Percentiles rank a stretch among this genome's conserved stretches.
These are phyloP conservation scores for Drosophila jambulina DNA, from an alignment of 1,140 invertebrate genomes.

Conservation along the genomic window DNA sequence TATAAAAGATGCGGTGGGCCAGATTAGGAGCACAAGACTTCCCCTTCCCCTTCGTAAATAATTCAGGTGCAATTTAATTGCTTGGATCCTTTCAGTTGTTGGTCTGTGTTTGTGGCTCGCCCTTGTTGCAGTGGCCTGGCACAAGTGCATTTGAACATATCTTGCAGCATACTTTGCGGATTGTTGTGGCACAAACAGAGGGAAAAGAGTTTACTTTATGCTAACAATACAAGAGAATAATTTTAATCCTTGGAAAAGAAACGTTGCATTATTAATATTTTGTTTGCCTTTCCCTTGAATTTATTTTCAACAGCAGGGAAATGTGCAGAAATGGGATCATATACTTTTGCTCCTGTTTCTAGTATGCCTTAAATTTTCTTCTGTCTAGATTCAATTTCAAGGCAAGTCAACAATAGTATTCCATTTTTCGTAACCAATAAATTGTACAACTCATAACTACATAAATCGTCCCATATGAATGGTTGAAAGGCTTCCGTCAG, in stretches of 20 bases:
- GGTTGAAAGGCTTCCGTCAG: neutral
- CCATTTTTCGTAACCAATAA: neutral
- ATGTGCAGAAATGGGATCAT: neutral
- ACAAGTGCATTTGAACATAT: slow-evolving; percentile 3
- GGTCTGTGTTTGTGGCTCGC: slow-evolving; percentile 1
- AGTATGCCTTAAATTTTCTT: too few relatives aligned
- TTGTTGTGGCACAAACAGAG: slow-evolving; percentile 3
- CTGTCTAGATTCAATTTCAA: neutral
- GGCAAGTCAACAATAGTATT: neutral
- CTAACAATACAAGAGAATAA: too few relatives aligned
- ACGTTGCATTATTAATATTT: neutral
- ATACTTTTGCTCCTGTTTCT: too few relatives aligned
- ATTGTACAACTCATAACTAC: neutral
- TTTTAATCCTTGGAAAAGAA: neutral
- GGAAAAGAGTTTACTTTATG: neutral
- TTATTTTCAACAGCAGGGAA: neutral
- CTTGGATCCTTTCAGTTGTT: neutral
- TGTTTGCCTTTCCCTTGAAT: neutral
- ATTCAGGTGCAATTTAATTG: slow-evolving; percentile 30
- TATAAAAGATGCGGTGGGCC: slow-evolving; percentile 30
- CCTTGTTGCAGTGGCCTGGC: neutral
- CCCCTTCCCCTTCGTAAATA: neutral
- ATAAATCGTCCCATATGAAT: neutral
- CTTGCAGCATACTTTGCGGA: slow-evolving; percentile 21
- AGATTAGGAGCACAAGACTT: slow-evolving; percentile 25